Conservation (phyloP, 1,140 invertebrate species). For the Saxidomus purpurata region DNA sequence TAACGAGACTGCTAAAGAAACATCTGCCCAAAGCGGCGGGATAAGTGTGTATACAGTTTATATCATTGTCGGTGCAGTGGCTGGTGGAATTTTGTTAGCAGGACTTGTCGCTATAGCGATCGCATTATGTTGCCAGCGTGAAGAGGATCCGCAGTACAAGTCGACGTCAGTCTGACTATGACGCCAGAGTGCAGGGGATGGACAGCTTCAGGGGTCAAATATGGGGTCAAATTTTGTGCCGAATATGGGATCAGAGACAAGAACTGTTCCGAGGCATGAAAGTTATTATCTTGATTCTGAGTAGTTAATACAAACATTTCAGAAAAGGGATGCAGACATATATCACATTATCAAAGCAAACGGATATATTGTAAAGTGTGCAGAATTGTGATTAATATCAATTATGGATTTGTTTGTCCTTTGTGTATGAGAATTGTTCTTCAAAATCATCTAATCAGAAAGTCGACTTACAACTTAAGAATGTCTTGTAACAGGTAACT, state of each 20-base stretch:
- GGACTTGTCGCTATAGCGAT: conserved; percentile 69
- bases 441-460: too few species aligned
- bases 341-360: too few species aligned
- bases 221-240: conserved; percentile 31
- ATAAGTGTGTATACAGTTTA: conserved; percentile 69
- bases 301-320: background rate
- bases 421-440: too few species aligned
- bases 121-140: conserved; percentile 66
- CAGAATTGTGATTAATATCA: too few species aligned
- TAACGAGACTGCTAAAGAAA: conserved; percentile 12
- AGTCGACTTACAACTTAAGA: too few species aligned
- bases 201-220: conserved; percentile 49
- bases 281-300: conserved; percentile 45
- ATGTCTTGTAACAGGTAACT: too few species aligned
- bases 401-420: too few species aligned
- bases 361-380: too few species aligned
- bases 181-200: conserved; percentile 56
- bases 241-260: conserved; percentile 12
- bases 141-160: conserved; percentile 65
- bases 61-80: conserved; percentile 69
- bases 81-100: conserved; percentile 65
- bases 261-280: conserved; percentile 35
- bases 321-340: too few species aligned
- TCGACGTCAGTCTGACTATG: conserved; percentile 72
- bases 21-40: conserved; percentile 1